These are phyloP conservation scores for Bhutanitis thaidina DNA, from an alignment of 2,888 invertebrate genomes.

Conservation along the genomic window DNA sequence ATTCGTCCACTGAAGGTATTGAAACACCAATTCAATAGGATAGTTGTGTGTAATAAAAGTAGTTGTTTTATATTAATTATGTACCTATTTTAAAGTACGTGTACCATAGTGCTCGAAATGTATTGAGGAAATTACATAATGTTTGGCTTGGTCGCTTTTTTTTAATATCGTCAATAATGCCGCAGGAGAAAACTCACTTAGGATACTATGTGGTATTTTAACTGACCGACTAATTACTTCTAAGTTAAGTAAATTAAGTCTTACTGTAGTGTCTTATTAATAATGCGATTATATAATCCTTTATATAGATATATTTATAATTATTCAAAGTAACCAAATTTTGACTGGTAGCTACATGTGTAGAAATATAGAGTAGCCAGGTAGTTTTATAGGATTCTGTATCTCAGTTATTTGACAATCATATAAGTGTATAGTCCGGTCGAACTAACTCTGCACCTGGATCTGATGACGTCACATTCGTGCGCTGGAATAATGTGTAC, in stretches of 20 bases:
- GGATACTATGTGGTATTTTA: too few species aligned
- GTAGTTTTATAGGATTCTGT: background rate
- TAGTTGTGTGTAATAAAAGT: constrained; percentile 32
- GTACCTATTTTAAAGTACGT: background rate
- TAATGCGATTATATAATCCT: constrained; percentile 17
- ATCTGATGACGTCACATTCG: too few species aligned
- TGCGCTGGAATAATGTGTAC: too few species aligned
- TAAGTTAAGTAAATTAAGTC: constrained; percentile 18
- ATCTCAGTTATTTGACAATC: too few species aligned
- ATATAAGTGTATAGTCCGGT: too few species aligned
- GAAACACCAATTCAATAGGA: constrained; percentile 69
- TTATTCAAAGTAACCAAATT: constrained; percentile 15
- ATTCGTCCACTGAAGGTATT: constrained; percentile 76
- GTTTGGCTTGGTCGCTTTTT: too few species aligned
- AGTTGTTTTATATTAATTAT: constrained; percentile 19
- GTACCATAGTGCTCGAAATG: background rate
- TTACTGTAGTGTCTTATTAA: constrained; percentile 24
- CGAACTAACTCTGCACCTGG: too few species aligned
- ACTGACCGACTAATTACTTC: constrained; percentile 11
- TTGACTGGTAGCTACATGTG: background rate
- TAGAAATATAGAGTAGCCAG: constrained; percentile 1
- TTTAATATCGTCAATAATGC: too few species aligned
- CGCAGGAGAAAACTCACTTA: too few species aligned
- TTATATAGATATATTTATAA: constrained; percentile 16
- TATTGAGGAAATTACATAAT: too few species aligned